These are phyloP conservation scores for Geophilus truncorum DNA, from an alignment of 2,888 invertebrate genomes.

Conservation along the genomic window DNA sequence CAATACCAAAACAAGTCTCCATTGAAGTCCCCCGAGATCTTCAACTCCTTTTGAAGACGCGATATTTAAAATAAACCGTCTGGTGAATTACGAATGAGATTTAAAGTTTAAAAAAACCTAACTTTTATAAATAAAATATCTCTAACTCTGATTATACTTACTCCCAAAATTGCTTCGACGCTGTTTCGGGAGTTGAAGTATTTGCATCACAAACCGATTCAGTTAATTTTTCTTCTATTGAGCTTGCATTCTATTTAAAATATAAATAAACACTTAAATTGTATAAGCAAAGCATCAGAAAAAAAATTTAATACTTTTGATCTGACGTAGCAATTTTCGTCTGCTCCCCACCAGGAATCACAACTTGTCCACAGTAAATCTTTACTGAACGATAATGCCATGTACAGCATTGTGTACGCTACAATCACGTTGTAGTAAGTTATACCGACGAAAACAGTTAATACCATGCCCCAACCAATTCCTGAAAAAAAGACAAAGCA, in stretches of 20 bases:
- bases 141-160: background rate
- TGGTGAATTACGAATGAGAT: slow-evolving; percentile 31
- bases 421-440: slow-evolving; percentile 23
- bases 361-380: slow-evolving; percentile 25
- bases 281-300: background rate
- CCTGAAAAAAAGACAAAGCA: background rate
- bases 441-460: background rate
- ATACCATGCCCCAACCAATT: slow-evolving; percentile 32
- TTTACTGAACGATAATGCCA: background rate
- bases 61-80: slow-evolving; percentile 39
- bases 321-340: slow-evolving; percentile 30
- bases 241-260: background rate
- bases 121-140: background rate
- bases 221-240: no score
- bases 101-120: background rate
- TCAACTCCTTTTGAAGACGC: slow-evolving; percentile 39
- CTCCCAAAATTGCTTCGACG: slow-evolving; percentile 30
- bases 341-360: slow-evolving; percentile 31
- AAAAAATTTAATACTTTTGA: background rate
- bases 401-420: slow-evolving; percentile 28
- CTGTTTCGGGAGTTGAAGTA: background rate
- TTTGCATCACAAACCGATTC: background rate
- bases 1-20: slow-evolving; percentile 43
- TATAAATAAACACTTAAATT: background rate
- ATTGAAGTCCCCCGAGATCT: slow-evolving; percentile 43